phyloP scores from a whole-genome alignment of 37 sponge, comb jelly and placozoan species.

The Ephydatia muelleri region DNA sequence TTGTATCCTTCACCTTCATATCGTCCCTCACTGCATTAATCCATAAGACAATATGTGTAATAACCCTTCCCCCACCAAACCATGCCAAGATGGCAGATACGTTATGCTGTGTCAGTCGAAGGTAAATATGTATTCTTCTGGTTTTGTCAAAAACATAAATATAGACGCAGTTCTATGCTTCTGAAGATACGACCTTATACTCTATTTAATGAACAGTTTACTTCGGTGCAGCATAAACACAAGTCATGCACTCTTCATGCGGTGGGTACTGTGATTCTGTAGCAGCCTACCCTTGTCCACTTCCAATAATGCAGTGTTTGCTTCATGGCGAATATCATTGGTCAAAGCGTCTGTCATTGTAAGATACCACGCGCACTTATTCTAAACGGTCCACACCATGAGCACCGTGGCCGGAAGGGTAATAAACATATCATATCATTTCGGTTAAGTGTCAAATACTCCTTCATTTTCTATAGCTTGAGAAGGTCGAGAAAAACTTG shows the following conservation, averaged over 20 bases:
- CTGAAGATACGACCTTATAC: no score
- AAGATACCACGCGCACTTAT: conserved; percentile 1
- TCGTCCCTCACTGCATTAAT: no score
- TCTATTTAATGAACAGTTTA: no score
- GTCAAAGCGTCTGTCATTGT: conserved; percentile 46
- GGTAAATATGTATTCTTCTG: no score
- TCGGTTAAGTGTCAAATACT: background rate
- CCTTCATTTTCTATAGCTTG: conserved; percentile 2
- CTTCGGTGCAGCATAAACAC: no score
- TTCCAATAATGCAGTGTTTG: conserved; percentile 81
- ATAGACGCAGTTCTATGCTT: no score
- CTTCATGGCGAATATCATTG: conserved; percentile 71
- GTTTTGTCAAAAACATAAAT: no score
- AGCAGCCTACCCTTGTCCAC: conserved; percentile 80
- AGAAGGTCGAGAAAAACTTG: conserved; percentile 7
- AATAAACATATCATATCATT: background rate
- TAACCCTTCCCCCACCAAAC: no score
- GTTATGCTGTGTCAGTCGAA: no score
- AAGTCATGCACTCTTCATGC: background rate
- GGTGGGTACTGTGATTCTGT: background rate
- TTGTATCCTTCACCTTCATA: no score
- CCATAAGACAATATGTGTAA: no score
- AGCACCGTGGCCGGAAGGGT: conserved; percentile 8
- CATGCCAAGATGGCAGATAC: no score
- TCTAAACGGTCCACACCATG: conserved; percentile 55